Percentiles rank a stretch among this genome's conserved stretches.
Evolutionary conservation across 2,888 invertebrate genomes (phyloP).

Genomic region (Pteria penguin): DNA sequence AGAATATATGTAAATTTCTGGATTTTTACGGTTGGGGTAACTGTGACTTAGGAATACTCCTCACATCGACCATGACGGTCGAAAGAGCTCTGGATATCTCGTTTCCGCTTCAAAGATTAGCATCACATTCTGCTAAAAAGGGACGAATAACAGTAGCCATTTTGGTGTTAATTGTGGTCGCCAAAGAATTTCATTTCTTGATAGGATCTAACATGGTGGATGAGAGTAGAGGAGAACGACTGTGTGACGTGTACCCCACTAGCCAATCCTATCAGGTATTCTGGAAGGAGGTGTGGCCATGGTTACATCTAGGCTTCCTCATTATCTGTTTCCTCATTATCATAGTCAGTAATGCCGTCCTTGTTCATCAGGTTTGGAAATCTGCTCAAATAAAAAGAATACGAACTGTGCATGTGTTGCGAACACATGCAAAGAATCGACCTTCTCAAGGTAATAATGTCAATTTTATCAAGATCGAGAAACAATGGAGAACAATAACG

Average conservation of each 20-base stretch:
- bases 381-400: slow-evolving; percentile 42
- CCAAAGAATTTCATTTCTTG: slow-evolving; percentile 59
- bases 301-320: slow-evolving; percentile 60
- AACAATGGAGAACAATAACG: slow-evolving; percentile 56
- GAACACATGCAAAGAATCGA: slow-evolving; percentile 11
- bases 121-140: slow-evolving; percentile 53
- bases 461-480: slow-evolving; percentile 26
- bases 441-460: background rate
- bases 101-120: slow-evolving; percentile 57
- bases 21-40: slow-evolving; percentile 69
- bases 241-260: slow-evolving; percentile 57
- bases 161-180: slow-evolving; percentile 50
- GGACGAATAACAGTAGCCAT: slow-evolving; percentile 54
- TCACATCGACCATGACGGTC: slow-evolving; percentile 66
- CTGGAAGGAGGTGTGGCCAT: slow-evolving; percentile 62
- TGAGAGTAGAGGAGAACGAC: slow-evolving; percentile 45
- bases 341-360: slow-evolving; percentile 61
- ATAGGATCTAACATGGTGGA: slow-evolving; percentile 52
- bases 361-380: slow-evolving; percentile 54
- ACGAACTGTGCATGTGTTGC: background rate
- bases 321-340: slow-evolving; percentile 57
- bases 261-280: slow-evolving; percentile 51
- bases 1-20: slow-evolving; percentile 68
- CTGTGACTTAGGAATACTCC: slow-evolving; percentile 63
- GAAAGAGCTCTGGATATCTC: slow-evolving; percentile 65